These are phyloP conservation scores for Microtus ochrogaster DNA, from an alignment of 2,113 vertebrate species.

Conservation along the genomic window DNA sequence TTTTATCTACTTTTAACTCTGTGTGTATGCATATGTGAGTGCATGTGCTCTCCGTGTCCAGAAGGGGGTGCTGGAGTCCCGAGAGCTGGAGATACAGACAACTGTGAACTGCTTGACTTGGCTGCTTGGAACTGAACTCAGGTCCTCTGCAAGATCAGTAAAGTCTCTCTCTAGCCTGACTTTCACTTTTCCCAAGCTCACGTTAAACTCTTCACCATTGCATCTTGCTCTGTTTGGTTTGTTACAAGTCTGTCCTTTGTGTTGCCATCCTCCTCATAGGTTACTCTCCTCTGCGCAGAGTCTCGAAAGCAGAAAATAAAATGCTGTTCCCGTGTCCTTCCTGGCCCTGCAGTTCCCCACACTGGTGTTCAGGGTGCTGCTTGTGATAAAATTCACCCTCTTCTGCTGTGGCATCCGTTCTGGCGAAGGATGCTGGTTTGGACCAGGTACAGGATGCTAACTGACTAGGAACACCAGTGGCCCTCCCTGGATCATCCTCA, in stretches of 20 bases:
- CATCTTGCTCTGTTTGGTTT: neutral
- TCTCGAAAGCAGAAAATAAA: neutral
- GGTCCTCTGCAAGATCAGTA: neutral
- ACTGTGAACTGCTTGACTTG: neutral
- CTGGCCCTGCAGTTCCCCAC: too few relatives aligned
- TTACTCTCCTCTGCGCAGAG: neutral
- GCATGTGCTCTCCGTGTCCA: neutral
- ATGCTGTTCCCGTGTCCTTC: neutral
- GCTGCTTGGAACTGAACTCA: neutral
- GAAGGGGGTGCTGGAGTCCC: neutral
- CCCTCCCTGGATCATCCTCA: too few relatives aligned
- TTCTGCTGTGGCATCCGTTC: fast-evolving
- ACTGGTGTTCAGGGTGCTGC: neutral
- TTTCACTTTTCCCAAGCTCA: neutral
- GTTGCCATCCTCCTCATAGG: neutral
- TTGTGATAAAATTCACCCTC: neutral
- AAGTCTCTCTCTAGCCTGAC: neutral
- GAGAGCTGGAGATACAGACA: neutral
- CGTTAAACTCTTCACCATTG: neutral
- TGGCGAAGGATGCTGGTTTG: fast-evolving
- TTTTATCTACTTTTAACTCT: neutral
- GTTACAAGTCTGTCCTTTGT: neutral
- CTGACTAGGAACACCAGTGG: fast-evolving
- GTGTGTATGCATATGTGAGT: neutral
- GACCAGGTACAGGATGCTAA: fast-evolving